Evolutionary conservation across 2,888 invertebrate species (phyloP), one percentile per base, ranked within the genome.

Genomic region (Pantelozetes paolii): DNA sequence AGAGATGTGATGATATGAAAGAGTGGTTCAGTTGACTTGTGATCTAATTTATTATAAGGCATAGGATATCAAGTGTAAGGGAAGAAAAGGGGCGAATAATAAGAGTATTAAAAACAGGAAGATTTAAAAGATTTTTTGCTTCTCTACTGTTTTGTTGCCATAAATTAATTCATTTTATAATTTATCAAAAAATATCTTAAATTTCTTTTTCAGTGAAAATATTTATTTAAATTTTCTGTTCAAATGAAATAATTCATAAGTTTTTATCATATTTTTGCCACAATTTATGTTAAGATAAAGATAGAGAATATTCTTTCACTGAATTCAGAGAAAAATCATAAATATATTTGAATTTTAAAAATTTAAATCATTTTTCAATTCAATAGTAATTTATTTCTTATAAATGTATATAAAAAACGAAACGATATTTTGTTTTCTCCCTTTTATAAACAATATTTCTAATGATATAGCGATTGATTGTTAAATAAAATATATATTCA

Each of bases 51-150:
- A 50, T 50, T 50, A 50, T 50, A n/a, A 50, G n/a, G 6, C 1
- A 50, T n/a, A 20, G 20, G 1, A 50, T 50, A 20, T 20, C 50
- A 50, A 20, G 20, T 50, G 50, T 20, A n/a, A 3, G 6, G 50
- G 20, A 50, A 50, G 6, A 50, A 50, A 50, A 20, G 50, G 50
- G 50, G 20, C 20, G 20, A 50, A 36, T 36, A 36, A 8, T 50
- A 50, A 50, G 50, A 50, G 50, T 20, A 50, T 50, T 50, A 50
- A 50, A 50, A 50, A 50, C 50, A 20, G 50, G 20, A 50, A 50
- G 50, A 50, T 5, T 45, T 50, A 20, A 8, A 20, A 18, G 20
- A 20, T 20, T 50, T 50, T 50, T 50, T 8, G 20, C 50, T 20
- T 8, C 50, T 50, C 20, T 45, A 18, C 45, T 45, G n/a, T n/a